Conservation (phyloP, 2,888 invertebrate species). For the Chrysolina haemoptera region DNA sequence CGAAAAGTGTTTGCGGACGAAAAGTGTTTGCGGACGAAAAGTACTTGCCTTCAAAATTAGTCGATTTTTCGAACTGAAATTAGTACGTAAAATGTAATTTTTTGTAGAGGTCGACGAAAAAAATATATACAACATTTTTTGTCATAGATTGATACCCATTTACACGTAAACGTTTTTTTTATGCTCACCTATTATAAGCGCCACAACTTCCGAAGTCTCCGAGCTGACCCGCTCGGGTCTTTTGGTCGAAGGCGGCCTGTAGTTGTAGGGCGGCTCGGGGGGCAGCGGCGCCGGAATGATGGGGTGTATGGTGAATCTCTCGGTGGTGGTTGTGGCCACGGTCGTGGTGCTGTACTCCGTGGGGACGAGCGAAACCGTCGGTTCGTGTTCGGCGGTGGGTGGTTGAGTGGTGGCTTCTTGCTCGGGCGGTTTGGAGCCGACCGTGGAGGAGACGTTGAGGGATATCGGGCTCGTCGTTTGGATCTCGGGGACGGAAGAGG, state of each 20-base stretch:
- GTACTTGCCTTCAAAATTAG: too few species aligned
- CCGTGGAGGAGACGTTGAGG: slow-evolving; percentile 35
- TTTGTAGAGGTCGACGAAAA: too few species aligned
- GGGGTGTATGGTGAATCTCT: slow-evolving; percentile 37
- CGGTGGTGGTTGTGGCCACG: slow-evolving; percentile 38
- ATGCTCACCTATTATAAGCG: slow-evolving; percentile 78
- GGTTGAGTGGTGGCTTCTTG: slow-evolving; percentile 38
- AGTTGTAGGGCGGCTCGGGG: slow-evolving; percentile 32
- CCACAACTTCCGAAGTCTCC: slow-evolving; percentile 81
- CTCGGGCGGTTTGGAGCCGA: slow-evolving; percentile 32
- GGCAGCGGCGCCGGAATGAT: slow-evolving; percentile 30
- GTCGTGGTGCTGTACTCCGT: slow-evolving; percentile 46
- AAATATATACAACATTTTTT: too few species aligned
- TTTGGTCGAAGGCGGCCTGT: slow-evolving; percentile 58
- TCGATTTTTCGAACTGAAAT: too few species aligned
- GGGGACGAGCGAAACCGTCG: slow-evolving; percentile 38
- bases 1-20: too few species aligned
- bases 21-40: too few species aligned
- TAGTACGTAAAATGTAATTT: too few species aligned
- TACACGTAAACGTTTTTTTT: too few species aligned
- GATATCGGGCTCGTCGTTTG: slow-evolving; percentile 10
- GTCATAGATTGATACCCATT: too few species aligned
- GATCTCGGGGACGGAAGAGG: neutral
- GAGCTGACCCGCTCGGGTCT: slow-evolving; percentile 74
- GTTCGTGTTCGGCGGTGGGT: slow-evolving; percentile 44